These are phyloP conservation scores for Chrysochloris asiatica DNA, from an alignment of 2,113 vertebrate species.

Conservation along the genomic window DNA sequence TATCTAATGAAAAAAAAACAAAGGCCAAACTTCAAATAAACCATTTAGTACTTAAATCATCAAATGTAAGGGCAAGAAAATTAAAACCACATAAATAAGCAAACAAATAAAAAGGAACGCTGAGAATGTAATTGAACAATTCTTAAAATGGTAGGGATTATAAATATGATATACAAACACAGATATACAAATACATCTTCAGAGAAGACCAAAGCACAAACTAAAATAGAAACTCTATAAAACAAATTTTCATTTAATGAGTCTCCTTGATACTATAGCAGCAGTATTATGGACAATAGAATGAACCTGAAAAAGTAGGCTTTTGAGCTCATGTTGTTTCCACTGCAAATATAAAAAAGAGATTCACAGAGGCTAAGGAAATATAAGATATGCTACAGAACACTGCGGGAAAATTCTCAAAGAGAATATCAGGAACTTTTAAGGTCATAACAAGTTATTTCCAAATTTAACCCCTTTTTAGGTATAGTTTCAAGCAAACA, in stretches of 20 bases:
- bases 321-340: slow-evolving; percentile 70
- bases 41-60: neutral
- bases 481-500: slow-evolving; percentile 42
- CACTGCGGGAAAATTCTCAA: slow-evolving; percentile 76
- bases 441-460: slow-evolving; percentile 73
- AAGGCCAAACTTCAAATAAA: neutral
- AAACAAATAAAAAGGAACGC: neutral
- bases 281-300: slow-evolving; percentile 46
- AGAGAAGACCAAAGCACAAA: neutral
- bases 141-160: neutral
- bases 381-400: slow-evolving; percentile 76
- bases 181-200: neutral
- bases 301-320: slow-evolving; percentile 30
- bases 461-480: slow-evolving; percentile 42
- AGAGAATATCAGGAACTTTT: slow-evolving; percentile 74
- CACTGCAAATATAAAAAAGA: slow-evolving; percentile 69
- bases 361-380: slow-evolving; percentile 68
- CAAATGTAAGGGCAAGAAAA: neutral
- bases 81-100: neutral
- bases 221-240: neutral
- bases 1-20: neutral
- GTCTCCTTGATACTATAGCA: slow-evolving; percentile 31
- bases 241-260: neutral
- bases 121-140: neutral
- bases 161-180: neutral